phyloP scores from a whole-genome alignment of 2,888 invertebrate genomes.

The Caenorhabditis doughertyi region DNA sequence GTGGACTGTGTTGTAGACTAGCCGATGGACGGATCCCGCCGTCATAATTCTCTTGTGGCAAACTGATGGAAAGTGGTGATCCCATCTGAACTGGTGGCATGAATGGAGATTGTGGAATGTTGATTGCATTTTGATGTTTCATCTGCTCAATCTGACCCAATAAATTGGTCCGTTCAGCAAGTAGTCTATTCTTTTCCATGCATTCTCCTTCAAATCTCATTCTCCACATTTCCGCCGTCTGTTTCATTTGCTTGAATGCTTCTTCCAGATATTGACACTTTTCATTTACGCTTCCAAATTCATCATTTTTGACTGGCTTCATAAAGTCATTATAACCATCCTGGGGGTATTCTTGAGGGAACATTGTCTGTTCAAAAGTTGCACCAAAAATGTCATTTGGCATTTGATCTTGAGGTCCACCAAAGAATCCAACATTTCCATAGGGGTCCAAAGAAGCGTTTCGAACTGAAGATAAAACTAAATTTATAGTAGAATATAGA shows the following conservation, averaged over 20 bases:
- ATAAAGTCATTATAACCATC: slow-evolving; percentile 43
- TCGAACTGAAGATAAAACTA: slow-evolving; percentile 69
- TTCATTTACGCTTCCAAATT: slow-evolving; percentile 37
- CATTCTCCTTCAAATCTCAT: slow-evolving; percentile 60
- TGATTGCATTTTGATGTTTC: slow-evolving; percentile 2
- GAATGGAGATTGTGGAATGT: slow-evolving; percentile 19
- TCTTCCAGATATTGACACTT: slow-evolving; percentile 69
- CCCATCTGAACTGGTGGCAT: slow-evolving; percentile 34
- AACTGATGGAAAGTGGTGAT: slow-evolving; percentile 44
- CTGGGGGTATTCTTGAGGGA: slow-evolving; percentile 32
- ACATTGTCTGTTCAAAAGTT: slow-evolving; percentile 4
- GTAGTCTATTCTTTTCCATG: slow-evolving; percentile 64
- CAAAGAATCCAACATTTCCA: slow-evolving; percentile 29
- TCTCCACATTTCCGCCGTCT: slow-evolving; percentile 31
- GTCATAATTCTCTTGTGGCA: slow-evolving; percentile 51
- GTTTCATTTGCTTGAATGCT: slow-evolving; percentile 66
- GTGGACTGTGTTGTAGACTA: slow-evolving; percentile 60
- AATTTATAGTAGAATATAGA: no score
- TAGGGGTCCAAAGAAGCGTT: slow-evolving; percentile 66
- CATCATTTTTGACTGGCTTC: slow-evolving; percentile 14
- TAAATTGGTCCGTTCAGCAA: slow-evolving; percentile 67
- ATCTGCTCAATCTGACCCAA: slow-evolving; percentile 23
- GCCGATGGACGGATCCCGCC: slow-evolving; percentile 63
- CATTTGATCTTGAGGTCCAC: slow-evolving; percentile 22
- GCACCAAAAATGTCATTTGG: slow-evolving; percentile 45